These are phyloP conservation scores for Hypocryptadius cinnamomeus DNA, from an alignment of 2,113 vertebrate genomes.

Conservation along the genomic window DNA sequence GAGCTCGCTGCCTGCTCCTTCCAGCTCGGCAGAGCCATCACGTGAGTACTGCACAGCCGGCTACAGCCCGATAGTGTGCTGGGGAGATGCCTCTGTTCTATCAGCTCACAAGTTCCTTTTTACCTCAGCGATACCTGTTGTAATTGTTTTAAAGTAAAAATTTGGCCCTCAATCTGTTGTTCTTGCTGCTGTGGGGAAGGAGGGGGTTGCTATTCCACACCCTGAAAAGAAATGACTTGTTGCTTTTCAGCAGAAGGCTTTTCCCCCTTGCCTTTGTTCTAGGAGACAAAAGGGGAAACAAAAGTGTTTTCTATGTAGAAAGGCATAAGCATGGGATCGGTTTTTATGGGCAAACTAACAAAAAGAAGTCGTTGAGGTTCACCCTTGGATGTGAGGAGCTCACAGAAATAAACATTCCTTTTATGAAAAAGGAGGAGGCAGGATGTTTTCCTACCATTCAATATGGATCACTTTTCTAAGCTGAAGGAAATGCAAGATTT, in stretches of 20 bases:
- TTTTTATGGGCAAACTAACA: slow-evolving; percentile 62
- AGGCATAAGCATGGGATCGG: slow-evolving; percentile 62
- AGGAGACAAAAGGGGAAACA: slow-evolving; percentile 73
- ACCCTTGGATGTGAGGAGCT: slow-evolving; percentile 53
- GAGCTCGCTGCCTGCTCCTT: background rate
- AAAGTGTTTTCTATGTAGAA: slow-evolving; percentile 69
- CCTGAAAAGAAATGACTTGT: slow-evolving; percentile 73
- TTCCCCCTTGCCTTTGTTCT: slow-evolving; percentile 70
- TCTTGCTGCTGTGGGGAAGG: slow-evolving; percentile 17
- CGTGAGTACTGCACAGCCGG: slow-evolving; percentile 12
- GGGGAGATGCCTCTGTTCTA: background rate
- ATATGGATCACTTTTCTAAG: slow-evolving; percentile 23
- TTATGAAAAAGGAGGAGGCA: slow-evolving; percentile 58
- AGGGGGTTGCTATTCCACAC: slow-evolving; percentile 34
- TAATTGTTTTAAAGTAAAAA: slow-evolving; percentile 13
- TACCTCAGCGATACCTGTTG: background rate
- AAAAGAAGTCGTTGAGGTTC: slow-evolving; percentile 64
- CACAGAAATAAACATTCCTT: slow-evolving; percentile 67
- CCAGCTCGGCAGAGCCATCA: background rate
- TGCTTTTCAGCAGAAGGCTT: slow-evolving; percentile 73
- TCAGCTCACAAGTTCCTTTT: background rate
- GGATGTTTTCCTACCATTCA: slow-evolving; percentile 15
- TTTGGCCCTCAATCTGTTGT: background rate
- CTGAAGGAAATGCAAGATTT: slow-evolving; percentile 48
- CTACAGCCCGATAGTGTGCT: background rate